Conservation (phyloP, 1,140 invertebrate genomes). For the Physella acuta region DNA sequence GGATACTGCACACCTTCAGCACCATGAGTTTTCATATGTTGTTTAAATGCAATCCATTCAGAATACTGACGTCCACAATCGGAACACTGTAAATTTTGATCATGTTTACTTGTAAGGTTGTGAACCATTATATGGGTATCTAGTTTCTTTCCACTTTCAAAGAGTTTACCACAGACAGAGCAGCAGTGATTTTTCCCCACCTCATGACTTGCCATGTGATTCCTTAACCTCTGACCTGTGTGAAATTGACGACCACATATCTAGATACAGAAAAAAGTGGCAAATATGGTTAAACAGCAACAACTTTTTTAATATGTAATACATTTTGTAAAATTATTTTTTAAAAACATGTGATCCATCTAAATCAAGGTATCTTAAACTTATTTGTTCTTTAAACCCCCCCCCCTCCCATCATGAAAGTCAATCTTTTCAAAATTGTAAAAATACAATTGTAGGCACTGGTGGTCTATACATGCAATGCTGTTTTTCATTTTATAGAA, state of each 20-base stretch:
- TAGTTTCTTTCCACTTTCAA: constrained; percentile 30
- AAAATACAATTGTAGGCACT: too few relatives aligned
- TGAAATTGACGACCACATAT: constrained; percentile 32
- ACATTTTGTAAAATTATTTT: too few relatives aligned
- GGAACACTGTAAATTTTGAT: constrained; percentile 26
- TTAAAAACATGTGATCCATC: too few relatives aligned
- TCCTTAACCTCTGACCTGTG: constrained; percentile 28
- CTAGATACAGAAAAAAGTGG: constrained; percentile 16
- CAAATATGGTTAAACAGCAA: too few relatives aligned
- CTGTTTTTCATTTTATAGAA: too few relatives aligned
- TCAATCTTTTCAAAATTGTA: too few relatives aligned
- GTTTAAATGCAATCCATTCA: constrained; percentile 32
- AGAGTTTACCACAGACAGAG: constrained; percentile 29
- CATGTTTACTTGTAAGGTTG: constrained; percentile 25
- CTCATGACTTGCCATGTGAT: constrained; percentile 33
- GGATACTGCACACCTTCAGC: constrained; percentile 32
- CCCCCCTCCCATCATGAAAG: too few relatives aligned
- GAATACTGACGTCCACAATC: constrained; percentile 31
- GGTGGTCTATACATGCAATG: too few relatives aligned
- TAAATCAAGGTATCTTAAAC: too few relatives aligned
- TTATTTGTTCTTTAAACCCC: too few relatives aligned
- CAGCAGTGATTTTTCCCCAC: constrained; percentile 33
- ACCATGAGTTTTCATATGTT: constrained; percentile 34
- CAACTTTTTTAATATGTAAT: too few relatives aligned
- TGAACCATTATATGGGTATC: constrained; percentile 30